These are phyloP conservation scores for Araneus ventricosus DNA, from an alignment of 1,140 invertebrate genomes.

Conservation along the genomic window DNA sequence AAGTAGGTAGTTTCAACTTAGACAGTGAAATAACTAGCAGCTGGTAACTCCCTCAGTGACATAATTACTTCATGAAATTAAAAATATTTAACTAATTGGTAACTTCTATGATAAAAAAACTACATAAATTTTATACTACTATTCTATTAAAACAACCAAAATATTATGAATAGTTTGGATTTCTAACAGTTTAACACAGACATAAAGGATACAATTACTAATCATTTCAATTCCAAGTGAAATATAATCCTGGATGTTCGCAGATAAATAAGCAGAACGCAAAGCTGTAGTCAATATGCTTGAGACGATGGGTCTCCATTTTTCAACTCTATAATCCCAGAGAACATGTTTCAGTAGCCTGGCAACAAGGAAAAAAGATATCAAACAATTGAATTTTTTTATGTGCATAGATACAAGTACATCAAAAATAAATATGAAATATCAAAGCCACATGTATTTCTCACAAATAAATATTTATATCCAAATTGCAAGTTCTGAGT, in stretches of 20 bases:
- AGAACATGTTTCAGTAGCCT: conserved; percentile 93
- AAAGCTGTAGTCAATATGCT: conserved; percentile 90
- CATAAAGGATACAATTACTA: conserved; percentile 81
- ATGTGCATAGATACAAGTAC: too few relatives aligned
- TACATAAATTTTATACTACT: neutral
- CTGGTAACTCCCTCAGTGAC: too few relatives aligned
- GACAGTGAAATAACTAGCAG: too few relatives aligned
- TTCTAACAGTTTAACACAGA: too few relatives aligned
- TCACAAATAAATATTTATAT: too few relatives aligned
- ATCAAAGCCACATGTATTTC: too few relatives aligned
- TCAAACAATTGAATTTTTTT: neutral
- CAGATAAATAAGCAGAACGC: conserved; percentile 92
- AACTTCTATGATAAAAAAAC: neutral
- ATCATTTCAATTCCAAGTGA: conserved; percentile 90
- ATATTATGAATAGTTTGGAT: too few relatives aligned
- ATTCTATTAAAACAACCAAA: neutral
- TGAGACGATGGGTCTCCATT: conserved; percentile 91
- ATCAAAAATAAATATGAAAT: too few relatives aligned
- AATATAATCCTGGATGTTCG: conserved; percentile 92
- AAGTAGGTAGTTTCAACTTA: too few relatives aligned
- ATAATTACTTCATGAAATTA: too few relatives aligned
- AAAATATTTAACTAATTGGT: neutral
- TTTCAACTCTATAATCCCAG: conserved; percentile 93
- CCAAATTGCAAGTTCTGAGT: too few relatives aligned
- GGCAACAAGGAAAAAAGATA: conserved; percentile 82